Evolutionary conservation across 1,140 invertebrate genomes (phyloP).

Genomic region (Cryptotermes secundus): DNA sequence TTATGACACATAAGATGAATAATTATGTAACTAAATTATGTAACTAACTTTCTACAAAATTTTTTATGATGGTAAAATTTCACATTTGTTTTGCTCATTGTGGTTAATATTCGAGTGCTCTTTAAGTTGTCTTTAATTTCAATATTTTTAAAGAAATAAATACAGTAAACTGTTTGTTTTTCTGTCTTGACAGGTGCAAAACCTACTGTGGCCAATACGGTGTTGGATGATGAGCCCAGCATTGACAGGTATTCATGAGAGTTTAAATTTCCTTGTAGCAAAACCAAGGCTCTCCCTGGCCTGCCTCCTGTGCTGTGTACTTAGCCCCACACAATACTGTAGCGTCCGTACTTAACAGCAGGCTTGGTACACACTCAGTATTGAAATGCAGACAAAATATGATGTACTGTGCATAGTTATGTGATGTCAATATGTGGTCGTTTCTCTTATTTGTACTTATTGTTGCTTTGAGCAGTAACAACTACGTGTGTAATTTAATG

Average conservation of each 20-base stretch:
- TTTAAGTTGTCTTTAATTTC: too few relatives aligned
- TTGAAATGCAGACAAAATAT: not conserved
- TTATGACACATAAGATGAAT: too few relatives aligned
- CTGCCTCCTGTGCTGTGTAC: not conserved
- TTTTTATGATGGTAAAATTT: too few relatives aligned
- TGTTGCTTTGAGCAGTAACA: too few relatives aligned
- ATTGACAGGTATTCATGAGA: slow-evolving; percentile 26
- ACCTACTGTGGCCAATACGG: slow-evolving; percentile 24
- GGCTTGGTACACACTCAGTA: not conserved
- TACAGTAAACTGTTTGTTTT: not conserved
- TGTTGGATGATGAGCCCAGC: slow-evolving; percentile 10
- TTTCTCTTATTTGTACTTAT: not conserved
- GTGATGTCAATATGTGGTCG: not conserved
- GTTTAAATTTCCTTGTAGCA: not conserved
- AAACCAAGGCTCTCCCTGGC: not conserved
- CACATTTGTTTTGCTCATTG: too few relatives aligned
- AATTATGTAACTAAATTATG: too few relatives aligned
- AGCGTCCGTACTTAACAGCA: not conserved
- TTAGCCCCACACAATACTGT: not conserved
- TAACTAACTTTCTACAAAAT: too few relatives aligned
- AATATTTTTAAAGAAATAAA: too few relatives aligned
- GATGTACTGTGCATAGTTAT: not conserved
- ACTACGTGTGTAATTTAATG: too few relatives aligned
- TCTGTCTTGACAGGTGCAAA: slow-evolving; percentile 21
- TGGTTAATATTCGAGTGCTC: too few relatives aligned